Percentiles rank a stretch among this genome's conserved stretches.
phyloP scores from a whole-genome alignment of 1,140 invertebrate genomes.

The Myzus persicae region DNA sequence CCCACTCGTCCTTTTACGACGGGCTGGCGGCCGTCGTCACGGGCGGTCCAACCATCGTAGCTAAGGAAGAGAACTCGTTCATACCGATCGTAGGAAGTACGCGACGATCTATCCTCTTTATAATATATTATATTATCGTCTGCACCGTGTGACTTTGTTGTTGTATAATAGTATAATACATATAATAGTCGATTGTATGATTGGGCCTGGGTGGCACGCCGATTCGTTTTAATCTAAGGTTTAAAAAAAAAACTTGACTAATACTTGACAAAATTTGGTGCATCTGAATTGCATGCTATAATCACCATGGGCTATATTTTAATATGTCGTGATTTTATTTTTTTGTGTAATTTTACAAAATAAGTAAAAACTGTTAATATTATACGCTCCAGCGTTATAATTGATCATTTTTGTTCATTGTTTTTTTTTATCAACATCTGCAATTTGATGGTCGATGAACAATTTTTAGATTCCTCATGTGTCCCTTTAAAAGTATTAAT shows the following conservation, averaged over 20 bases:
- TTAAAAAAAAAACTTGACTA: not conserved
- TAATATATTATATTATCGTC: not conserved
- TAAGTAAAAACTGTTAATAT: too few relatives aligned
- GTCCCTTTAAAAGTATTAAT: too few relatives aligned
- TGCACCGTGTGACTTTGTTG: not conserved
- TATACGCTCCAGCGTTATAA: too few relatives aligned
- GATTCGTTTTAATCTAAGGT: not conserved
- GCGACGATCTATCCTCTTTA: slow-evolving; percentile 60
- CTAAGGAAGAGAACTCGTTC: slow-evolving; percentile 80
- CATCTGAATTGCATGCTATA: not conserved
- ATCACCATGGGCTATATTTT: not conserved
- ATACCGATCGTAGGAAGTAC: slow-evolving; percentile 90
- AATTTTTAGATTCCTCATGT: too few relatives aligned
- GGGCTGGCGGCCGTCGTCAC: slow-evolving; percentile 82
- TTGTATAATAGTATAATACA: not conserved
- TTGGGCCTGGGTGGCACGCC: not conserved
- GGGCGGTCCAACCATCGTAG: slow-evolving; percentile 85
- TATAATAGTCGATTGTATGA: not conserved
- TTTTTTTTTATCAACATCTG: too few relatives aligned
- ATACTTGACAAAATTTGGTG: not conserved
- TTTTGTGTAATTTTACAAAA: not conserved
- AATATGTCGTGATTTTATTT: not conserved
- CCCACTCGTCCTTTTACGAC: slow-evolving; percentile 92
- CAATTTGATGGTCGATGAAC: too few relatives aligned
- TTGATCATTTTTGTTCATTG: too few relatives aligned